Conservation (phyloP, 2,888 invertebrate species). For the Mantis religiosa region DNA sequence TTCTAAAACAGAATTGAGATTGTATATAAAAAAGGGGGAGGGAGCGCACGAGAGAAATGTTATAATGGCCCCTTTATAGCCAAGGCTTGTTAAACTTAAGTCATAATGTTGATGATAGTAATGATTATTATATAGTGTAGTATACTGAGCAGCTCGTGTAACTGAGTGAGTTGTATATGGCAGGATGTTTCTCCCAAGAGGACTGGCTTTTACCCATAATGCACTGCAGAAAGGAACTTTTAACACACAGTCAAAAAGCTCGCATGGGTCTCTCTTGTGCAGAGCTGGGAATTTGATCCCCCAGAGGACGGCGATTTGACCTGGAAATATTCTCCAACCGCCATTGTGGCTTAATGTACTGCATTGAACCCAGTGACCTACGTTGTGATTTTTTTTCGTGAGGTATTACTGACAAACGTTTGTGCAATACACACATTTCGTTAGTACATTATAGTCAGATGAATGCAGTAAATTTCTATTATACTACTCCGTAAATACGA, state of each 20-base stretch:
- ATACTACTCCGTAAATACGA: too few relatives aligned
- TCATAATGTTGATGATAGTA: neutral
- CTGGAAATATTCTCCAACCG: neutral
- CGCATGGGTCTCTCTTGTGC: too few relatives aligned
- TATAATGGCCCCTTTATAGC: neutral
- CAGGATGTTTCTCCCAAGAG: neutral
- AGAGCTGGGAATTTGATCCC: neutral
- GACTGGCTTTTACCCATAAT: neutral
- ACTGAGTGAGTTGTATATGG: neutral
- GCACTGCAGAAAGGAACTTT: neutral
- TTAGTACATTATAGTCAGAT: too few relatives aligned
- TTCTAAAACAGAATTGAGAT: slow-evolving; percentile 1
- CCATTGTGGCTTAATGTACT: neutral
- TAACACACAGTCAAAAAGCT: neutral
- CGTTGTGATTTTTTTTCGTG: neutral
- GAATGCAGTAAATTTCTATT: too few relatives aligned
- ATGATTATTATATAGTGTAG: neutral
- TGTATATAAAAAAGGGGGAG: neutral
- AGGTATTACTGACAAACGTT: neutral
- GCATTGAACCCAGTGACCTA: neutral
- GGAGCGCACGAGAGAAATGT: neutral
- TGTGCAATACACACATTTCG: neutral
- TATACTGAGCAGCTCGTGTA: too few relatives aligned
- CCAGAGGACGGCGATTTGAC: neutral
- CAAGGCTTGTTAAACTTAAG: slow-evolving; percentile 2